Evolutionary conservation across 2,888 invertebrate species (phyloP).

Genomic region (Acanthosepion lycidas): DNA sequence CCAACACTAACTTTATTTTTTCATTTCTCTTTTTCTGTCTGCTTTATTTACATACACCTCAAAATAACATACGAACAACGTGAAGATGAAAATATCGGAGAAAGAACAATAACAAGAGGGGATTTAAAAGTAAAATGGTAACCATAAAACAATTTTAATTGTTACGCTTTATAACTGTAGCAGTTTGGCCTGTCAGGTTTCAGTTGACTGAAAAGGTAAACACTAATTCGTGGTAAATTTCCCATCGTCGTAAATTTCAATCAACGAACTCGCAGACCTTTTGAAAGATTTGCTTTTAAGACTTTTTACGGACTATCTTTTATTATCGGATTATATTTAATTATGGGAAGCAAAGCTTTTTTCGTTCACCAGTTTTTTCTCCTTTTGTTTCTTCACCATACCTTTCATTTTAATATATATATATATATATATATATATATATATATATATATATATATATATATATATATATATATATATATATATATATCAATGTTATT

Average conservation of each 20-base stretch:
- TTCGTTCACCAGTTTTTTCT: not conserved
- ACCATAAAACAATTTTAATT: not conserved
- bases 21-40: no score
- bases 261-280: not conserved
- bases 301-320: not conserved
- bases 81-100: not conserved
- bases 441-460: no score
- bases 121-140: not conserved
- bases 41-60: no score
- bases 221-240: not conserved
- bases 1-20: no score
- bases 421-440: no score
- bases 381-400: not conserved
- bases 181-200: not conserved
- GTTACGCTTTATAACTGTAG: not conserved
- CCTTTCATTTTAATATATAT: no score
- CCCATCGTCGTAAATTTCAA: constrained; percentile 2
- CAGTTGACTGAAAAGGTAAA: not conserved
- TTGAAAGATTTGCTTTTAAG: not conserved
- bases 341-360: not conserved
- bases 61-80: no score
- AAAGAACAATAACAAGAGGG: not conserved
- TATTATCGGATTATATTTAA: not conserved
- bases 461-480: no score
- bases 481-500: no score